Base-by-base conservation (phyloP, 2,888 invertebrate genomes). In the Tachina lurida region DNA sequence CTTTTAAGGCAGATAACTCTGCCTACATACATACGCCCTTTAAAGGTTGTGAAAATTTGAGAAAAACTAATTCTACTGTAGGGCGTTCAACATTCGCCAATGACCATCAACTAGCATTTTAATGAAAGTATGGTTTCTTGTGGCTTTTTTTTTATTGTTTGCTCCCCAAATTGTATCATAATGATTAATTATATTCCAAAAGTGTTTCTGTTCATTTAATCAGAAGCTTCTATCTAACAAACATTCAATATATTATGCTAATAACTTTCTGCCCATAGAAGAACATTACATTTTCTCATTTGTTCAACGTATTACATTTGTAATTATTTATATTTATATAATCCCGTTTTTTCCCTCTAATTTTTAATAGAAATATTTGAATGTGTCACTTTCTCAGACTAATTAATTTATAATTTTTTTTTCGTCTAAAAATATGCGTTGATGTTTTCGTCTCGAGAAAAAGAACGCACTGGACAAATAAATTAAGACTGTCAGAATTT, bases 101-200 rank as follows among this genome's bases (percentile, higher is more conserved):
- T 45, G 8, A 3, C 41, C 49, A 17, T 41, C 0, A 15, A 49
- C 10, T 10, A 15, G 0, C 4, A 15, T 5, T 68, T 41, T n/a
- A 13, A 68, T 68, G 73, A 68, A 74, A 84, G 31, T 68, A 22
- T 52, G 12, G 22, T 1, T 70, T 22, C 15, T 70, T 15, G 9
- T 15, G 9, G 0, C 1, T 10, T 43, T 43, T 56, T 10, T 43
- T 43, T 56, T 56, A 56, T 19, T 45, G 7, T 45, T 58, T 22
- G n/a, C 22, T 49, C 5, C n/a, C 49, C 58, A 68, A 77, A 3
- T 65, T 12, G 17, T 22, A 60, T 54, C 62, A 41, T 52, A 60
- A 74, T 78, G 73, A 78, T 62, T 78, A 78, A 84, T 73, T 77
- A 60, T 12, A 17, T 43, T 71, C 15, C 49, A 41, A 65, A 71